Base-by-base conservation (phyloP, 92 coral and sea anemone species). In the Parazoanthus atlanticus region DNA sequence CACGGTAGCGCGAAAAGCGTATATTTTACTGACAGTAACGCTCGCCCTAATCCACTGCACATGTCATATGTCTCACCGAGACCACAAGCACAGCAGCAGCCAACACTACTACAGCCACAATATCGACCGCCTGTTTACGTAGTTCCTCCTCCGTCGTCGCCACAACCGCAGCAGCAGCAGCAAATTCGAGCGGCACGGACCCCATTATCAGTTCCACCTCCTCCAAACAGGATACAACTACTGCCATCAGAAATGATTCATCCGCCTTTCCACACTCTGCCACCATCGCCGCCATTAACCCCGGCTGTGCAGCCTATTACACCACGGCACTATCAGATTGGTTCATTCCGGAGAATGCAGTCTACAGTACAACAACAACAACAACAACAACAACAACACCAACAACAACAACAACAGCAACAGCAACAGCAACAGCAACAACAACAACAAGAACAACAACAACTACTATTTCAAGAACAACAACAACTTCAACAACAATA, bases 211-310 rank as follows among this genome's bases (percentile, higher is more conserved):
- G 43, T 38, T 29, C 86, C 17, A 64, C 76, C 76, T 21, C 56
- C 36, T 38, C 33, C 87, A 40, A 84, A 46, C 2, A 29, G 78
- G n/a, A 1, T 84, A 16, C 87, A 84, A 52, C 2, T 84, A 40
- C 40, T 26, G 8, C 78, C 78, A n/a, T 69, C 77, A 41, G 77
- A 83, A 69, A 2, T 15, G 23, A 67, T 36, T 8, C 46, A 83
- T 71, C 38, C 7, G 52, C 40, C 40, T 32, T 49, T 11, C 23
- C 46, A 70, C 34, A 30, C 41, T 0, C 78, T 84, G 41, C 78
- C 87, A 8, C 87, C 87, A 43, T 69, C 78, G 5, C 79, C 78
- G 1, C 87, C 87, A 9, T 47, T 70, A 46, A 84, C 87, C 8
- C 87, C 84, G 29, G 84, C 64, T 3, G 29, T n/a, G 5, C 47